Percentiles rank a stretch among this genome's conserved stretches.
phyloP scores from a whole-genome alignment of 2,113 vertebrate genomes.

The Trogon melanurus region DNA sequence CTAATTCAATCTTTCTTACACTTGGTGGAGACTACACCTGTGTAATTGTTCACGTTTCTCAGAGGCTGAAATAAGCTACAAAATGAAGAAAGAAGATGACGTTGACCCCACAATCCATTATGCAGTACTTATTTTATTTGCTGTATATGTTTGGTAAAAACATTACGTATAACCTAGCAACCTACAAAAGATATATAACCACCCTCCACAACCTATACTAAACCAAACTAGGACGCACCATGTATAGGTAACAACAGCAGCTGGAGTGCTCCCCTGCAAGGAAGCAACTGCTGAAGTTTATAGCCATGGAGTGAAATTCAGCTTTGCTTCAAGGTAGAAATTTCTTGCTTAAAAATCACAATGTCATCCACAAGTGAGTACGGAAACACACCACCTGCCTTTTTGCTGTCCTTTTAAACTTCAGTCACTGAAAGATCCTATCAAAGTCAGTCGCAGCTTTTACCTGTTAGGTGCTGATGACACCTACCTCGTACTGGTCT shows the following conservation, averaged over 20 bases:
- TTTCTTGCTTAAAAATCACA: background rate
- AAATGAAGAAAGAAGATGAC: slow-evolving; percentile 1
- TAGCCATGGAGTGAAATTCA: background rate
- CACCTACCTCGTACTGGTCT: background rate
- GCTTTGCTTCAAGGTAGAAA: background rate
- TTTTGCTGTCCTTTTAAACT: background rate
- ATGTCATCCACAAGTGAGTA: background rate
- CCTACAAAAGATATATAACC: background rate
- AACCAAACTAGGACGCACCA: background rate
- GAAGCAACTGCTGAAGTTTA: background rate
- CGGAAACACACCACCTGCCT: background rate
- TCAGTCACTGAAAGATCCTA: background rate
- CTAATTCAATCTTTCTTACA: slow-evolving; percentile 59
- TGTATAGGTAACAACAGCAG: background rate
- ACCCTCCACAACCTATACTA: background rate
- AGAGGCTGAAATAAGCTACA: slow-evolving; percentile 20
- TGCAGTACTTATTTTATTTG: slow-evolving; percentile 44
- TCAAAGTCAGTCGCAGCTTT: background rate
- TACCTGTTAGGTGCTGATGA: background rate
- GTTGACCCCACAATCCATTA: slow-evolving; percentile 29
- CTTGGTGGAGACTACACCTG: slow-evolving; percentile 51
- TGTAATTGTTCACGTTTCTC: slow-evolving; percentile 42
- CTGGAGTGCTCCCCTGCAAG: background rate
- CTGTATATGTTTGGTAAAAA: background rate
- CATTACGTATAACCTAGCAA: background rate